Percentiles rank a stretch among this genome's conserved stretches.
phyloP scores from a whole-genome alignment of 2,113 vertebrate species.

The Sinocyclocheilus maitianheensis region DNA sequence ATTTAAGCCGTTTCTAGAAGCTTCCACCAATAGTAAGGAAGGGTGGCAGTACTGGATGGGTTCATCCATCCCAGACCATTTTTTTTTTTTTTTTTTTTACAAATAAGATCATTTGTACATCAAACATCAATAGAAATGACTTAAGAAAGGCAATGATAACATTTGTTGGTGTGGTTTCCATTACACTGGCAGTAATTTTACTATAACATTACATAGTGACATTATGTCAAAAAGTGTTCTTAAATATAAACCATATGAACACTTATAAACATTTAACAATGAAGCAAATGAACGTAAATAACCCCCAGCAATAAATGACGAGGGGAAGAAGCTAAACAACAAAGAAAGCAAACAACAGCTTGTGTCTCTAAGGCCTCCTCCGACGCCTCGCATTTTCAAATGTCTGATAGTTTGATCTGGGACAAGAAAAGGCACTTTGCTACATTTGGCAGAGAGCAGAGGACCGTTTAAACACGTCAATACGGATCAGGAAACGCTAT shows the following conservation, averaged over 20 bases:
- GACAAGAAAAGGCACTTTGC: conserved; percentile 49
- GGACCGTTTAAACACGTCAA: conserved; percentile 1
- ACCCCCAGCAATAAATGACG: background rate
- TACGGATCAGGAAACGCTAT: background rate
- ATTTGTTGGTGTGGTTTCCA: background rate
- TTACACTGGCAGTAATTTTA: background rate
- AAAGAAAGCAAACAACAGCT: background rate
- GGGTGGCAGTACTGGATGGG: background rate
- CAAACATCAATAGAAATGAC: background rate
- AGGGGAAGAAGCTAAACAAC: background rate
- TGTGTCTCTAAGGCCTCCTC: background rate
- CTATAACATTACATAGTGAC: background rate
- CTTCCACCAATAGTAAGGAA: background rate
- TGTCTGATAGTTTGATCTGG: background rate
- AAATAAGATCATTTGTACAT: background rate
- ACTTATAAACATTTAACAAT: conserved; percentile 1
- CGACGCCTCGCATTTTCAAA: background rate
- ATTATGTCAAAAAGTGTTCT: background rate
- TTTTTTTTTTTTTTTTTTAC: no score
- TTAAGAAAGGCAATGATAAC: background rate
- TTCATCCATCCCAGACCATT: background rate
- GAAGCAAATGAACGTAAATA: background rate
- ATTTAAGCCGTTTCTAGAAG: background rate
- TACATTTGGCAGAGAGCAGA: conserved; percentile 23
- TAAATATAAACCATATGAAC: background rate